A percentile compares a stretch with the other conserved stretches of the same genome.
These are phyloP conservation scores for Drosophila arawakana DNA, from an alignment of 1,140 invertebrate genomes.

Conservation along the genomic window DNA sequence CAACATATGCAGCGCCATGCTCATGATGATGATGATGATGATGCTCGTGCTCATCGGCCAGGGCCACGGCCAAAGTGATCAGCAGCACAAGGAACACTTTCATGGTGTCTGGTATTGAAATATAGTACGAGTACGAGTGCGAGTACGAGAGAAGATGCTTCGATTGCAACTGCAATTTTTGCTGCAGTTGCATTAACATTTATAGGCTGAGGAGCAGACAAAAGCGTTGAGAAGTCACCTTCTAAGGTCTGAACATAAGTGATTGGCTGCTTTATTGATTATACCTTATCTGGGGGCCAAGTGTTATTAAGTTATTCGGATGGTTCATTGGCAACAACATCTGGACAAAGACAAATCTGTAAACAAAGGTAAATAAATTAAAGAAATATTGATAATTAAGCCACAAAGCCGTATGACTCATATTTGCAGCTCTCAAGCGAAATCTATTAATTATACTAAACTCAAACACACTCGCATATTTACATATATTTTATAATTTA, in stretches of 20 bases:
- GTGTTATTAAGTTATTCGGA: constrained; percentile 25
- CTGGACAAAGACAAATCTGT: constrained; percentile 12
- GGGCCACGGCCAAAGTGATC: constrained; percentile 38
- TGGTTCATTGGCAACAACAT: constrained; percentile 19
- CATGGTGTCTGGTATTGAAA: constrained; percentile 26
- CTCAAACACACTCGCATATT: neutral
- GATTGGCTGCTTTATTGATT: constrained; percentile 50
- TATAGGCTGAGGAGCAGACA: constrained; percentile 41
- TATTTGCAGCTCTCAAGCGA: neutral
- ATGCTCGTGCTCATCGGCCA: constrained; percentile 45
- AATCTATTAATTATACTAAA: no score
- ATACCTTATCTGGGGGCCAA: constrained; percentile 51
- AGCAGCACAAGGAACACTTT: constrained; percentile 48
- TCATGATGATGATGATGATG: constrained; percentile 40
- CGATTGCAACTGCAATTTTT: constrained; percentile 44
- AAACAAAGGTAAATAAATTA: neutral
- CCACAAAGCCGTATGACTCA: no score
- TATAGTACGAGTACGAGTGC: neutral
- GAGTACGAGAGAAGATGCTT: constrained; percentile 11
- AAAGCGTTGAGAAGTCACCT: constrained; percentile 33
- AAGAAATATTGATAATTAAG: neutral
- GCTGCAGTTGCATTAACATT: constrained; percentile 40
- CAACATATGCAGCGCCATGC: constrained; percentile 50
- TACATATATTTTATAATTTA: neutral
- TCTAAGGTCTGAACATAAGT: constrained; percentile 28